phyloP scores from a whole-genome alignment of 2,113 vertebrate genomes.

The Cairina moschata region DNA sequence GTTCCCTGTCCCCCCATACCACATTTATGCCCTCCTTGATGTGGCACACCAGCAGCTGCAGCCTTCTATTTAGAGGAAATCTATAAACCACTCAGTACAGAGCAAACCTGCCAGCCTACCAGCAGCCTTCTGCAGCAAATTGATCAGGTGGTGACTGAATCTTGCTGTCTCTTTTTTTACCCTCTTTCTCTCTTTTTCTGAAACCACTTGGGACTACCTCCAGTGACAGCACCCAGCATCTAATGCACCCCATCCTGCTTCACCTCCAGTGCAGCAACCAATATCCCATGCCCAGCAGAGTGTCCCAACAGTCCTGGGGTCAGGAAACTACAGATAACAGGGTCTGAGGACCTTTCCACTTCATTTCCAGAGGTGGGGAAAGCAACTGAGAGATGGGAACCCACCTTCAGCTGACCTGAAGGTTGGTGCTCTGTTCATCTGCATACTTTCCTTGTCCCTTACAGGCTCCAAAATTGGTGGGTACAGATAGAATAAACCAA shows the following conservation, averaged over 20 bases:
- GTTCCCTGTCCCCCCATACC: rapidly evolving
- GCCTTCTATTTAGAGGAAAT: constrained; percentile 42
- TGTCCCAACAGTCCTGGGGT: rapidly evolving
- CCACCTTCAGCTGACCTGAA: background rate
- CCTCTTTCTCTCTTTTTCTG: background rate
- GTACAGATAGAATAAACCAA: background rate
- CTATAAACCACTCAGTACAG: constrained; percentile 51
- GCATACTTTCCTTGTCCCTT: rapidly evolving
- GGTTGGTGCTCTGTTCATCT: rapidly evolving
- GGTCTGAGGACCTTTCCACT: background rate
- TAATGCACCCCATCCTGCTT: rapidly evolving
- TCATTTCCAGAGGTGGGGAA: background rate
- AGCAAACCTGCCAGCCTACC: background rate
- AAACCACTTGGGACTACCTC: background rate
- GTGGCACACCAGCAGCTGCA: background rate
- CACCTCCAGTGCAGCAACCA: rapidly evolving
- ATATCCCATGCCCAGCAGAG: rapidly evolving
- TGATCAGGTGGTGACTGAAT: background rate
- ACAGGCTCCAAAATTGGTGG: rapidly evolving
- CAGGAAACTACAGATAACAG: too few relatives aligned
- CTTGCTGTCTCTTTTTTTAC: rapidly evolving
- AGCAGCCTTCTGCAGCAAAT: background rate
- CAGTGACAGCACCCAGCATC: background rate
- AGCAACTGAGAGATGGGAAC: background rate
- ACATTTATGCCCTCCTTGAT: background rate